Evolutionary conservation across 2,113 vertebrate species (phyloP).

Genomic region (Andinoacara biseriatus): DNA sequence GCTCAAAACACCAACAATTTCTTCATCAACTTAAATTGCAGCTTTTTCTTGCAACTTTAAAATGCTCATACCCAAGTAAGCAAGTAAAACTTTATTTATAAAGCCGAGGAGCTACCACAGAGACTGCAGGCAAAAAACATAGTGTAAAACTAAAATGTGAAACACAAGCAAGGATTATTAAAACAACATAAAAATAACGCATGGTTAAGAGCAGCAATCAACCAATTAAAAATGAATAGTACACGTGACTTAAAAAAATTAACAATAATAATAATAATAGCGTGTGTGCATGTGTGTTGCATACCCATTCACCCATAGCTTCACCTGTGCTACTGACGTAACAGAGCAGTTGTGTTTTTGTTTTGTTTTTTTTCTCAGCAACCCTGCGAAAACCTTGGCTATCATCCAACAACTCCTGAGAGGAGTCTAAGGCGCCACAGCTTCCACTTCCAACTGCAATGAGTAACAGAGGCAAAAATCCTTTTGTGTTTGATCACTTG

Average conservation of each 20-base stretch:
- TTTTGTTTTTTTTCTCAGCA: neutral
- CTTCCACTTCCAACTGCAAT: neutral
- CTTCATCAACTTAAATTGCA: neutral
- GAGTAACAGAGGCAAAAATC: neutral
- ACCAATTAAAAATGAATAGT: neutral
- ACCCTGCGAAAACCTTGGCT: neutral
- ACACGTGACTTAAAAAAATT: neutral
- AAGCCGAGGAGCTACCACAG: neutral
- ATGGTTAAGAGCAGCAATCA: neutral
- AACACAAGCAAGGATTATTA: neutral
- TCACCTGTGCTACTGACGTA: conserved; percentile 18
- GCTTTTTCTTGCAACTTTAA: neutral
- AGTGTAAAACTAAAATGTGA: neutral
- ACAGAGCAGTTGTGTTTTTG: neutral
- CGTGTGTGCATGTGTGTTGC: conserved; percentile 4
- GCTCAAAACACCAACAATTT: too few relatives aligned
- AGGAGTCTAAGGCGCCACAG: neutral
- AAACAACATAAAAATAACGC: neutral
- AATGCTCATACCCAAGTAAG: neutral
- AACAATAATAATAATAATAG: neutral
- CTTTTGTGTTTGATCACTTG: neutral
- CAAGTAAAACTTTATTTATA: neutral
- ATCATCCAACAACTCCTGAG: conserved; percentile 16
- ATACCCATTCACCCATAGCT: neutral
- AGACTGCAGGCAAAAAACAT: neutral